Conservation (phyloP, 2,797 vertebrate species). For the Zenarchopterus dispar region DNA sequence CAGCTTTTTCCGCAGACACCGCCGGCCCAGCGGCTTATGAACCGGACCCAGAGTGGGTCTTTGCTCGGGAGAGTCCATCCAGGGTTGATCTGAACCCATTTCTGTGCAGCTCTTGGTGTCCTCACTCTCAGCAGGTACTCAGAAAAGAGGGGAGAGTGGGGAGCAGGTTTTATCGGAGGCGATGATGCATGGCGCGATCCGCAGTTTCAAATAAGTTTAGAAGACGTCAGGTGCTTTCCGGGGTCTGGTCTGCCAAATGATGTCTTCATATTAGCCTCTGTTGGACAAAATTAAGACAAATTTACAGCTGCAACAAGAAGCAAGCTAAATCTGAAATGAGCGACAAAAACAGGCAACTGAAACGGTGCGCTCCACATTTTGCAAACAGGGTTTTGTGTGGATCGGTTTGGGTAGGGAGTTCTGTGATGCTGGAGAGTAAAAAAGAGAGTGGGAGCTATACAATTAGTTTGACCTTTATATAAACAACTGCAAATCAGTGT, state of each 20-base stretch:
- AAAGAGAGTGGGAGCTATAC: background rate
- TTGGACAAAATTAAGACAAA: constrained; percentile 41
- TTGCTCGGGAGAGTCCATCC: constrained; percentile 50
- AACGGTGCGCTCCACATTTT: too few species aligned
- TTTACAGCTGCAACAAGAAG: background rate
- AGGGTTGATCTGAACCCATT: constrained; percentile 70
- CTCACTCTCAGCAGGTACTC: constrained; percentile 55
- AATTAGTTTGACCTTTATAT: constrained; percentile 3
- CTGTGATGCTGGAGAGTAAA: background rate
- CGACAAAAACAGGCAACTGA: background rate
- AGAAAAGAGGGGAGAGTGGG: constrained; percentile 35
- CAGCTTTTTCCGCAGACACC: constrained; percentile 88
- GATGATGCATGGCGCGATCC: constrained; percentile 61
- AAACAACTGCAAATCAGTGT: constrained; percentile 11
- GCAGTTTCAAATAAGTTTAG: constrained; percentile 68
- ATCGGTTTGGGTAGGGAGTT: background rate
- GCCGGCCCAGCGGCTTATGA: constrained; percentile 75
- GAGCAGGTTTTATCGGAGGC: constrained; percentile 61
- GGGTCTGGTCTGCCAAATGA: constrained; percentile 76
- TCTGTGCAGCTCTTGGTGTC: constrained; percentile 47
- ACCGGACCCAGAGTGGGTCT: constrained; percentile 46
- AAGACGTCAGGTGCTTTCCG: constrained; percentile 67
- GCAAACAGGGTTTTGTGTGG: too few species aligned
- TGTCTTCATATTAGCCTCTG: constrained; percentile 84
- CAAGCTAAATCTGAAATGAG: background rate